phyloP scores from a whole-genome alignment of 2,888 invertebrate species.

The Gymnocheta viridis region DNA sequence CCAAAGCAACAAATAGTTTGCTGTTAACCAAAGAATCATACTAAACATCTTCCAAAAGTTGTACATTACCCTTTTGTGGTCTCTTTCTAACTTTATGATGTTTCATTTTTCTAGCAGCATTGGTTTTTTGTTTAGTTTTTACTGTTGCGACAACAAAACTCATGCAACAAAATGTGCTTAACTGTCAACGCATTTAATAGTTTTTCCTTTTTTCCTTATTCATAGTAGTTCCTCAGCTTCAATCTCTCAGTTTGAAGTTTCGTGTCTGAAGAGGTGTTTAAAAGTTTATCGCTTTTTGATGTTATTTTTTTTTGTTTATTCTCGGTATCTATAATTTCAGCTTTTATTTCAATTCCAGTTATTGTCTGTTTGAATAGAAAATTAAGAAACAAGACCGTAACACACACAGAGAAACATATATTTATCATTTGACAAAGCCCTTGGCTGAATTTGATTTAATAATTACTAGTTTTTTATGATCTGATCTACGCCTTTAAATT shows the following conservation, averaged over 20 bases:
- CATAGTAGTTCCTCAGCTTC: background rate
- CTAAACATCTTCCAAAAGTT: conserved; percentile 13
- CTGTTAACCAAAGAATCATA: conserved; percentile 8
- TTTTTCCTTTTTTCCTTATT: conserved; percentile 17
- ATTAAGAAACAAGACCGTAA: background rate
- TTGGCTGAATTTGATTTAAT: conserved; percentile 60
- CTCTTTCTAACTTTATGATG: conserved; percentile 55
- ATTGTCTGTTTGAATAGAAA: conserved; percentile 41
- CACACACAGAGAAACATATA: background rate
- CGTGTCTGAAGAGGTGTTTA: conserved; percentile 57
- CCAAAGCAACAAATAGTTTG: conserved; percentile 29
- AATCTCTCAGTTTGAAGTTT: conserved; percentile 24
- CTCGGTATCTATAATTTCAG: background rate
- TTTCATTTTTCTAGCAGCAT: conserved; percentile 66
- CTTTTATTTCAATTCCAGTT: conserved; percentile 24
- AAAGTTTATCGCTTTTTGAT: conserved; percentile 59
- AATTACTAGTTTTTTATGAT: conserved; percentile 62
- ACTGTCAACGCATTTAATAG: conserved; percentile 67
- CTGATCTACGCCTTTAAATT: conserved; percentile 56
- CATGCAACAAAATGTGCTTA: conserved; percentile 62
- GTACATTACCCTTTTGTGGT: conserved; percentile 9
- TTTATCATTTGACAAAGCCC: conserved; percentile 34
- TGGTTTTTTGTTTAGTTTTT: background rate
- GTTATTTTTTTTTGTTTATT: conserved; percentile 5
- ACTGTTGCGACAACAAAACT: background rate